These are phyloP conservation scores for Talpa occidentalis DNA, from an alignment of 2,113 vertebrate species.

Conservation along the genomic window DNA sequence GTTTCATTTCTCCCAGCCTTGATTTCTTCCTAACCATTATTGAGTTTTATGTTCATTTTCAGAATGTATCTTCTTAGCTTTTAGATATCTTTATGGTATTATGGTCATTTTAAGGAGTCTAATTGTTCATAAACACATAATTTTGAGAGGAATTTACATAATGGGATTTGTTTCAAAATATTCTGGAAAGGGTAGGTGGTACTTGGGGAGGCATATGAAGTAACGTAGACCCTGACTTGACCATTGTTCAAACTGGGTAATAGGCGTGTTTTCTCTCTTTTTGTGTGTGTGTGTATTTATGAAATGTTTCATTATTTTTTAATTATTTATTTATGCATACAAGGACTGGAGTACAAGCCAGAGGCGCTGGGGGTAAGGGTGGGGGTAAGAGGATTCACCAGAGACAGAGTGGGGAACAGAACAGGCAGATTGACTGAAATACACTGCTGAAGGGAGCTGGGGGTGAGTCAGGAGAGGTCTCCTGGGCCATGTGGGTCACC, in stretches of 20 bases:
- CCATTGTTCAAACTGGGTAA: background rate
- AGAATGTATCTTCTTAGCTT: background rate
- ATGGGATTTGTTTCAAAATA: background rate
- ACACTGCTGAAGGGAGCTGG: too few species aligned
- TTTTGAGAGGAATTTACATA: background rate
- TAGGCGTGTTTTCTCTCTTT: background rate
- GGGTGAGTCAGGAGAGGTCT: too few species aligned
- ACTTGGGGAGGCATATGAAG: background rate
- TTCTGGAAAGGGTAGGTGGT: background rate
- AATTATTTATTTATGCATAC: too few species aligned
- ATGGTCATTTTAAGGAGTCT: background rate
- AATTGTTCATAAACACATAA: background rate
- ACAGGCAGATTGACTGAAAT: too few species aligned
- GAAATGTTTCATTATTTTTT: background rate
- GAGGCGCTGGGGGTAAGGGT: too few species aligned
- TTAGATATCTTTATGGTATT: background rate
- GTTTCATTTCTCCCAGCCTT: background rate
- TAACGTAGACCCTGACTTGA: background rate
- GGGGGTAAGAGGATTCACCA: too few species aligned
- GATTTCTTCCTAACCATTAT: background rate
- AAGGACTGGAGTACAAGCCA: too few species aligned
- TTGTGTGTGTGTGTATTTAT: background rate
- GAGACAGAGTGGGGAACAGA: too few species aligned
- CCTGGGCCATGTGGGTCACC: too few species aligned
- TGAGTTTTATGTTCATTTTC: slow-evolving; percentile 32